Base-by-base conservation (phyloP, 1,140 invertebrate genomes). In the Leptinotarsa undecemlineata region DNA sequence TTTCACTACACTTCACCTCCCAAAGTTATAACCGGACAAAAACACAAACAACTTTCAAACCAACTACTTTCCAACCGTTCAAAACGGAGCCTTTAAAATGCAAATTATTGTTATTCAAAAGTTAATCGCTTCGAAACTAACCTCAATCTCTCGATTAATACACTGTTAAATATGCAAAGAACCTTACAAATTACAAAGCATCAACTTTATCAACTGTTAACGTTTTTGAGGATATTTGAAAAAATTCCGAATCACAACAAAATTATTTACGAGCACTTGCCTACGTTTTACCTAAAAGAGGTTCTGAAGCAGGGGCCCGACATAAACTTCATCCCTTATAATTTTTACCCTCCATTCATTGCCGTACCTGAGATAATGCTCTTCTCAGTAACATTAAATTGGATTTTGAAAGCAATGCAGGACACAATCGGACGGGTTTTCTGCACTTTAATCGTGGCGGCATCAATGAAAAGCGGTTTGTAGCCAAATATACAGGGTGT, bases 311-410 rank as follows among this genome's bases (percentile, higher is more conserved):
- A 57, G 51, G 51, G 51, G 51, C 51, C n/a, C 51, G 51, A 57
- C 15, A 57, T 17, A 19, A 57, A 19, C 51, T 57, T 57, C 51
- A 57, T 57, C 51, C 17, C 51, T 57, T 57, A 17, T 17, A 57
- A 67, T 21, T 14, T 26, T 67, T 42, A 67, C 64, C 64, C 64
- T 67, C 19, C 26, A 26, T 17, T 17, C 20, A 67, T 17, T 42
- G 64, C 64, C n/a, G 15, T 57, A 67, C 64, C 64, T 67, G 64
- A 67, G 8, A 23, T 26, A 67, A 23, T 42, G 23, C 64, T 33
- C 17, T 67, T 67, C 64, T 26, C 26, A 42, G 64, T 67, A 67
- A 67, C n/a, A 57, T 57, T 57, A 57, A 57, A 57, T 57, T 57
- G 51, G 51, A 57, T 57, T 57, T 57, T 57, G 51, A 57, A 57